A percentile compares a stretch with the other conserved stretches of the same genome.
Conservation (phyloP, 2,888 invertebrate genomes). For the Cheilosia urbana region DNA sequence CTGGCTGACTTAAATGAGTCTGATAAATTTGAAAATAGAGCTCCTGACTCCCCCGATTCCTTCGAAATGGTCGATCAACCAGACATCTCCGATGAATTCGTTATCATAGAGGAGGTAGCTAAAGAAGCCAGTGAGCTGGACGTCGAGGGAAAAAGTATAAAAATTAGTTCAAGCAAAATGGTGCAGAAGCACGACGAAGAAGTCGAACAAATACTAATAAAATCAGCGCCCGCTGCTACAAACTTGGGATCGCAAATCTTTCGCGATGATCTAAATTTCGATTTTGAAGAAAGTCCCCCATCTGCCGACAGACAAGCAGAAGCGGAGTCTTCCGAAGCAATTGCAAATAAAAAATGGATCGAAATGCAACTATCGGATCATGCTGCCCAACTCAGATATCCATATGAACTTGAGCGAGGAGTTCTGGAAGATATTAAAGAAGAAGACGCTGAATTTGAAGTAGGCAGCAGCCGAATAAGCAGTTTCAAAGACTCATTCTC, state of each 20-base stretch:
- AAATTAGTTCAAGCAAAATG: conserved; percentile 86
- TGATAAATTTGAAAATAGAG: conserved; percentile 85
- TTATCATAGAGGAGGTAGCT: conserved; percentile 94
- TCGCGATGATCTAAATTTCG: conserved; percentile 87
- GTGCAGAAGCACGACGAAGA: conserved; percentile 88
- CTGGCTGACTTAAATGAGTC: conserved; percentile 86
- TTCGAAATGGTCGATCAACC: conserved; percentile 95
- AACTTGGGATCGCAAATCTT: conserved; percentile 86
- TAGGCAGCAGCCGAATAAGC: conserved; percentile 89
- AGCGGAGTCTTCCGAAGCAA: conserved; percentile 87
- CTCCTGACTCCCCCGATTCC: conserved; percentile 92
- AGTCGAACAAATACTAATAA: conserved; percentile 88
- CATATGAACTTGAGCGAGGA: conserved; percentile 92
- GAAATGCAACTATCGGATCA: conserved; percentile 91
- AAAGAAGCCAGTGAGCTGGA: conserved; percentile 93
- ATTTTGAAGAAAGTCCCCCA: conserved; percentile 88
- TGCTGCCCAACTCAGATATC: conserved; percentile 86
- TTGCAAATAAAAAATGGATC: conserved; percentile 93
- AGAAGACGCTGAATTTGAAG: conserved; percentile 95
- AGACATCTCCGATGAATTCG: conserved; percentile 93
- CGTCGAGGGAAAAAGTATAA: conserved; percentile 91
- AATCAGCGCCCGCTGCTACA: conserved; percentile 88
- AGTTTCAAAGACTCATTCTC: conserved; percentile 95
- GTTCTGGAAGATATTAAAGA: conserved; percentile 96
- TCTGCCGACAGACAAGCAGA: conserved; percentile 82